Conservation (phyloP, 2,797 vertebrate genomes). For the Danio kyathit region DNA sequence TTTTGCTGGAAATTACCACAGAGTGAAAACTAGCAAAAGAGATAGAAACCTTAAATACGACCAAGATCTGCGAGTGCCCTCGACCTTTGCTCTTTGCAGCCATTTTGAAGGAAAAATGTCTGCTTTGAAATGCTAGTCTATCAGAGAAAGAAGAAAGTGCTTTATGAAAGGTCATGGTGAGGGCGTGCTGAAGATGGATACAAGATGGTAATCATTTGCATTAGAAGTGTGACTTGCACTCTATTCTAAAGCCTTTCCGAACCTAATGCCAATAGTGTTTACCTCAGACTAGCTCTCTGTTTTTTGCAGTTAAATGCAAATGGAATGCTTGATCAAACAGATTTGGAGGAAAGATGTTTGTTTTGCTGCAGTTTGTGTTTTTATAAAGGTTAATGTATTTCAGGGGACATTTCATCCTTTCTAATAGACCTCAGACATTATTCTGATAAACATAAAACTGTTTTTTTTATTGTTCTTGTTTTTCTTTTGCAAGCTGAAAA, state of each 20-base stretch:
- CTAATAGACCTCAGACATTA: constrained; percentile 17
- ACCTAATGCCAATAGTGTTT: constrained; percentile 41
- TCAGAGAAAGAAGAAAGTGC: constrained; percentile 11
- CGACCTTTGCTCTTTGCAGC: constrained; percentile 52
- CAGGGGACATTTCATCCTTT: neutral
- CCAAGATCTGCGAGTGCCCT: constrained; percentile 18
- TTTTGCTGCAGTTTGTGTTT: constrained; percentile 53
- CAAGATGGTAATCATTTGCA: constrained; percentile 37
- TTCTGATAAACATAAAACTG: constrained; percentile 16
- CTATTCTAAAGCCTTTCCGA: constrained; percentile 48
- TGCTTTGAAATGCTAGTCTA: constrained; percentile 20
- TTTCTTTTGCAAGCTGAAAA: neutral
- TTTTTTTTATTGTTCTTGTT: constrained; percentile 10
- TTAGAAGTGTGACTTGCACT: constrained; percentile 23
- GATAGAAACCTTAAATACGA: constrained; percentile 8
- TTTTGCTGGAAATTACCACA: constrained; percentile 11
- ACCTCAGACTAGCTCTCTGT: constrained; percentile 48
- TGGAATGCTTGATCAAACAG: constrained; percentile 52
- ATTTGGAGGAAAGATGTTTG: constrained; percentile 62
- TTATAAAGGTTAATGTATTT: constrained; percentile 76
- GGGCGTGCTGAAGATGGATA: constrained; percentile 24
- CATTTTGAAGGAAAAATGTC: constrained; percentile 19
- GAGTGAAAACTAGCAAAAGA: neutral
- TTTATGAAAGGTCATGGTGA: constrained; percentile 39
- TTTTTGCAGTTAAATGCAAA: constrained; percentile 60